Evolutionary conservation across 2,797 vertebrate genomes (phyloP).

Genomic region (Chelmon rostratus): DNA sequence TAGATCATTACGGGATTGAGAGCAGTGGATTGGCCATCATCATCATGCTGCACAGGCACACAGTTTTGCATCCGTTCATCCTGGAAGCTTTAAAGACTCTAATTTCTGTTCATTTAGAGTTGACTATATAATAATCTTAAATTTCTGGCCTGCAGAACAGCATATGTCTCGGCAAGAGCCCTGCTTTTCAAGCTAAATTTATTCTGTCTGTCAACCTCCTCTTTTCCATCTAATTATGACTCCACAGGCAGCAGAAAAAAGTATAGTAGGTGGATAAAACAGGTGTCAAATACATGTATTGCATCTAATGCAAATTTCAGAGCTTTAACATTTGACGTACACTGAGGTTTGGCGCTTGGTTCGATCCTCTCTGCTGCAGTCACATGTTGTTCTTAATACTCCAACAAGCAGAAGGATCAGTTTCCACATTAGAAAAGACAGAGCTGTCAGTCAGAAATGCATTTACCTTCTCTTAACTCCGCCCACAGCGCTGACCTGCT

Average conservation of each 20-base stretch:
- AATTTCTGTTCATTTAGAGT: constrained; percentile 44
- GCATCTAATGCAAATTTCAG: constrained; percentile 17
- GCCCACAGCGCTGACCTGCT: constrained; percentile 55
- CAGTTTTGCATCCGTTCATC: constrained; percentile 43
- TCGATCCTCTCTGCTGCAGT: constrained; percentile 37
- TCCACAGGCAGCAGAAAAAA: constrained; percentile 42
- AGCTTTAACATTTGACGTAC: constrained; percentile 16
- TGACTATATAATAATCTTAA: constrained; percentile 32
- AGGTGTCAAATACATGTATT: constrained; percentile 37
- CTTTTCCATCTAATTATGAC: constrained; percentile 56
- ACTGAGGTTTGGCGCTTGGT: constrained; percentile 7
- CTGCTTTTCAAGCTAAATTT: constrained; percentile 18
- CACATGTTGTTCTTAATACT: constrained; percentile 44
- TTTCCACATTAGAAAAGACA: constrained; percentile 43
- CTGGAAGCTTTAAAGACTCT: constrained; percentile 29
- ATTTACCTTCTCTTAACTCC: constrained; percentile 48
- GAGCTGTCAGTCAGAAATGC: constrained; percentile 62
- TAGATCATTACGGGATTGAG: constrained; percentile 79
- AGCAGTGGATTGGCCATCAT: constrained; percentile 69
- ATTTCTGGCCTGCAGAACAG: constrained; percentile 33
- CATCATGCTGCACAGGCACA: constrained; percentile 53
- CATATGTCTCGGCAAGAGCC: constrained; percentile 22
- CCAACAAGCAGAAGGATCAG: constrained; percentile 51
- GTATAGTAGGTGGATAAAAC: constrained; percentile 29
- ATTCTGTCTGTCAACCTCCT: constrained; percentile 38